phyloP scores from a whole-genome alignment of 1,140 invertebrate genomes.

The Psix sp. region DNA sequence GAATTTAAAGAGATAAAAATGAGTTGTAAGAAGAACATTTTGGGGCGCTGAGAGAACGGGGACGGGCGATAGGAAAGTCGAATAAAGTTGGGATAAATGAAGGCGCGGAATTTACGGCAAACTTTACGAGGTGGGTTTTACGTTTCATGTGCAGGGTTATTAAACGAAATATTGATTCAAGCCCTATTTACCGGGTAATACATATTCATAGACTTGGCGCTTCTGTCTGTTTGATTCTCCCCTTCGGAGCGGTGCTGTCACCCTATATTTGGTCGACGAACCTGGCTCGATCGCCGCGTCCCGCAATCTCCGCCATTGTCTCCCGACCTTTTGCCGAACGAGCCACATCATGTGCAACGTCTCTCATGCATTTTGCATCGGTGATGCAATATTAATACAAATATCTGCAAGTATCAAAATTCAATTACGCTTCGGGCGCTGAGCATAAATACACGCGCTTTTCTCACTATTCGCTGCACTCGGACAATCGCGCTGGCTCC shows the following conservation, averaged over 20 bases:
- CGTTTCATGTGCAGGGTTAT: slow-evolving; percentile 68
- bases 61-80: slow-evolving; percentile 21
- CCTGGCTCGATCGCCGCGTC: slow-evolving; percentile 39
- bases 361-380: slow-evolving; percentile 57
- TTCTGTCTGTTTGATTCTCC: slow-evolving; percentile 60
- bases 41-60: slow-evolving; percentile 13
- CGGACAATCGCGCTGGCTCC: no score
- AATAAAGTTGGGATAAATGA: slow-evolving; percentile 48
- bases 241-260: slow-evolving; percentile 46
- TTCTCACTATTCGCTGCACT: no score
- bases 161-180: slow-evolving; percentile 78
- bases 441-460: no score
- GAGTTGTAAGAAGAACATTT: slow-evolving; percentile 18
- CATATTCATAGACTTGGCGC: slow-evolving; percentile 75
- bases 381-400: slow-evolving; percentile 54
- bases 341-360: slow-evolving; percentile 54
- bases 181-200: slow-evolving; percentile 77
- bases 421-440: slow-evolving; percentile 49
- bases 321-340: slow-evolving; percentile 41
- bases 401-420: slow-evolving; percentile 55
- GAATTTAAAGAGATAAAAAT: slow-evolving; percentile 14
- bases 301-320: slow-evolving; percentile 53
- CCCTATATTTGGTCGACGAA: slow-evolving; percentile 55
- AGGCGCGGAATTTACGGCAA: slow-evolving; percentile 28
- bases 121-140: slow-evolving; percentile 50